Evolutionary conservation across 2,113 vertebrate species (phyloP), one percentile per base, ranked within the genome.

Genomic region (Strix aluco): DNA sequence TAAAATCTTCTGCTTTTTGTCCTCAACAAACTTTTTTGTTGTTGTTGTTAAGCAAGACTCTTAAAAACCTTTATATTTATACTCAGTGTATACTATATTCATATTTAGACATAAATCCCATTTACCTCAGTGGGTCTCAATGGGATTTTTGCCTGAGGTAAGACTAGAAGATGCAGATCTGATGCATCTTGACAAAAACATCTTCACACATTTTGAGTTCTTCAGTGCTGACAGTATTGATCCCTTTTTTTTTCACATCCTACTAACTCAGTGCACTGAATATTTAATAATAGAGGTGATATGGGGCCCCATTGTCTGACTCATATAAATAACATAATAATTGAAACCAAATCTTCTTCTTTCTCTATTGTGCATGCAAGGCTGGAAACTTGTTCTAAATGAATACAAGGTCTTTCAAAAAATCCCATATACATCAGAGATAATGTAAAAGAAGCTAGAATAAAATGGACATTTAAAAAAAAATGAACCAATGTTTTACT

Each of bases 101-200:
- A 47, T 61, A 49, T 87, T 95, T 84, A 81, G 57, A 38, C 40
- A 79, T 52, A 85, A 87, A 71, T 81, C 15, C 29, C 29, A 46
- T 81, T 71, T 81, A 55, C n/a, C 62, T 91, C 72, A 86, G 34
- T 42, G 16, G 40, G 10, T 72, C 70, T 87, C 2, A 0, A 57
- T 38, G 54, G 40, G 16, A 67, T 17, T 79, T 93, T 87, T 89
- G 91, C 62, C 78, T 77, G 52, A 92, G 62, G 52, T 75, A 82
- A 87, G 27, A 62, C 46, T 51, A 84, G 38, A 85, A 80, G 42
- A 90, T 77, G 40, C 38, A 84, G 14, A 88, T 14, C 25, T 92
- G 92, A 92, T 54, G 44, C 44, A 46, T 46, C 44, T 46, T 93
- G 90, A 95, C 82, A 90, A 86, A 92, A 86, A 88, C 72, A 81